These are phyloP conservation scores for Anguilla megastoma DNA, from an alignment of 2,797 vertebrate species.

Conservation along the genomic window DNA sequence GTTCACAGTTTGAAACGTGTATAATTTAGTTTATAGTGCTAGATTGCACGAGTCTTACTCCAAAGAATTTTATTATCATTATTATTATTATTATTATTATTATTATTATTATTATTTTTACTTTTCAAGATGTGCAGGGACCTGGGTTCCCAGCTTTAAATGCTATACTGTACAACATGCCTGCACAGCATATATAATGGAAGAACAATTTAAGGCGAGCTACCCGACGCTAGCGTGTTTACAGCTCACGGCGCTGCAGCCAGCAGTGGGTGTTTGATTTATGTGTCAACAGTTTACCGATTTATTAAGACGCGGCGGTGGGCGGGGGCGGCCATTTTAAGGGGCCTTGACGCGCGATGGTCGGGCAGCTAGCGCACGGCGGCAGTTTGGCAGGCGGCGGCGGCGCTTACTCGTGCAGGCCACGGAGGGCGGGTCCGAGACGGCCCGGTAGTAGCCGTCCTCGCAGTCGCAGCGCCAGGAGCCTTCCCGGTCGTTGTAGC, in stretches of 20 bases:
- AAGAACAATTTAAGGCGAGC: background rate
- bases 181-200: background rate
- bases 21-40: background rate
- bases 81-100: too few species aligned
- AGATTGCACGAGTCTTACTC: background rate
- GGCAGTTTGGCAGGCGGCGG: background rate
- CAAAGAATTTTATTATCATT: too few species aligned
- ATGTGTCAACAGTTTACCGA: background rate
- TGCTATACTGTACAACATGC: background rate
- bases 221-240: background rate
- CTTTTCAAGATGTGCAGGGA: background rate
- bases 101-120: too few species aligned
- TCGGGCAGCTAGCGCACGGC: background rate
- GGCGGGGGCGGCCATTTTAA: background rate
- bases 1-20: background rate
- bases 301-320: background rate
- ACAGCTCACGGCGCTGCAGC: background rate
- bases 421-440: slow-evolving; percentile 88
- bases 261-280: background rate
- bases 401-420: slow-evolving; percentile 90
- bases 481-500: slow-evolving; percentile 93
- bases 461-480: slow-evolving; percentile 95
- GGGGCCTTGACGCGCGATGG: background rate
- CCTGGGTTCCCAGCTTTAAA: background rate
- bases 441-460: slow-evolving; percentile 93